These are phyloP conservation scores for Drosophila baimaii DNA, from an alignment of 1,140 invertebrate species.

Conservation along the genomic window DNA sequence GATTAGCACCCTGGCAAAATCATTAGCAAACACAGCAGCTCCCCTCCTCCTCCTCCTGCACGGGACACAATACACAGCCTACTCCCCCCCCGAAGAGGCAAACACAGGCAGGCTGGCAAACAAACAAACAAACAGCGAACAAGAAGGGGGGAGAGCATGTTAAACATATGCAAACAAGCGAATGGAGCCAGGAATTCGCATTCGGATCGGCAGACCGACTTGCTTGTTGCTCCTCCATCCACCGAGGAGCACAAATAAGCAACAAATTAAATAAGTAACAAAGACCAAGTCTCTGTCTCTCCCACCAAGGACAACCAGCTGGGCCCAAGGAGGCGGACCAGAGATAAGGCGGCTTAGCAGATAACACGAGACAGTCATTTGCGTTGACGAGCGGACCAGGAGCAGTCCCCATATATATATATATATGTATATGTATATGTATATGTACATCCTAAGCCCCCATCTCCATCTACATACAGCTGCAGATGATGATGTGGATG, in stretches of 20 bases:
- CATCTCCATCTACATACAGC: conserved; percentile 4
- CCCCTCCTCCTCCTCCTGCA: not conserved
- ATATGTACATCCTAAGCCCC: not conserved
- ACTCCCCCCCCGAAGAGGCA: not conserved
- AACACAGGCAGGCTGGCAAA: conserved; percentile 42
- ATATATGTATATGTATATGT: not conserved
- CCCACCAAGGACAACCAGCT: not conserved
- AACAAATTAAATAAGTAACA: conserved; percentile 83
- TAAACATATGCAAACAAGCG: conserved; percentile 80
- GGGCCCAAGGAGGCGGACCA: conserved; percentile 24
- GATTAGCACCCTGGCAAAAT: conserved; percentile 76
- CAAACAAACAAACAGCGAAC: conserved; percentile 44
- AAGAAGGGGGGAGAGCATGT: conserved; percentile 43
- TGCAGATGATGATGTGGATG: conserved; percentile 41
- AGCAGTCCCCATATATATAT: not conserved
- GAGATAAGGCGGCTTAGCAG: conserved; percentile 79
- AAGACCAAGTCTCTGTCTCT: conserved; percentile 51
- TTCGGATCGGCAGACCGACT: conserved; percentile 12
- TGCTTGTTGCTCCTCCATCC: conserved; percentile 48
- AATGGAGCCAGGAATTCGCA: conserved; percentile 47
- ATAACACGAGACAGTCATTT: conserved; percentile 82
- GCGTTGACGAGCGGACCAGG: conserved; percentile 65
- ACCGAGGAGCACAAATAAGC: conserved; percentile 69
- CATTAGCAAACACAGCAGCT: conserved; percentile 60
- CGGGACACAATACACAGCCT: conserved; percentile 25